phyloP scores from a whole-genome alignment of 2,888 invertebrate genomes.

The Xiphydria camelus region DNA sequence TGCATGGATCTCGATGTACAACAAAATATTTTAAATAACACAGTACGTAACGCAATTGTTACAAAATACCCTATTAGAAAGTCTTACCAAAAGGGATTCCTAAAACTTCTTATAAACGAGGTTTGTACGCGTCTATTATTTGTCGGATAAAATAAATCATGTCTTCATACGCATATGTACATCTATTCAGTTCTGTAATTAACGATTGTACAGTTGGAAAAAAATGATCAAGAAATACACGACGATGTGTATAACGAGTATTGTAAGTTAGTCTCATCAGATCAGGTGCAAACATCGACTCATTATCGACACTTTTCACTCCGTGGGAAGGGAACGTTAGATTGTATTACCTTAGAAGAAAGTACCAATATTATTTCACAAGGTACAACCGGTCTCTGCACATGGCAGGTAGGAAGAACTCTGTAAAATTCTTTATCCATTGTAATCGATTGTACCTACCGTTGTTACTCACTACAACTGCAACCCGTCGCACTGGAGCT shows the following conservation, averaged over 20 bases:
- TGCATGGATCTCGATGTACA: slow-evolving; percentile 53
- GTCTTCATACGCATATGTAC: not conserved
- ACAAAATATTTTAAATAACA: slow-evolving; percentile 63
- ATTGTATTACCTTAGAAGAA: slow-evolving; percentile 67
- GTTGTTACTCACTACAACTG: no score
- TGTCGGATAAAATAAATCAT: not conserved
- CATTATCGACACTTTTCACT: slow-evolving; percentile 69
- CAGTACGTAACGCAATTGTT: slow-evolving; percentile 62
- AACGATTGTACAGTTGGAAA: slow-evolving; percentile 62
- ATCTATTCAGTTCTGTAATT: not conserved
- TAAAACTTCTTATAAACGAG: slow-evolving; percentile 66
- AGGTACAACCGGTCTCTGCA: slow-evolving; percentile 79
- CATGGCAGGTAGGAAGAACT: slow-evolving; percentile 83
- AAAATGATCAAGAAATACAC: slow-evolving; percentile 62
- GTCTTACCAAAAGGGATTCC: slow-evolving; percentile 67
- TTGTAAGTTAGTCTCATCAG: slow-evolving; percentile 60
- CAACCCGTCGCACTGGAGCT: no score
- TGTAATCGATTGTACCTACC: no score
- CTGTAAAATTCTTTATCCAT: no score
- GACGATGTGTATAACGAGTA: slow-evolving; percentile 69
- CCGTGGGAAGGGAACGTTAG: slow-evolving; percentile 45
- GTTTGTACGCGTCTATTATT: slow-evolving; percentile 26
- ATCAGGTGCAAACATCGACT: slow-evolving; percentile 49
- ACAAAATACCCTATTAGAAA: slow-evolving; percentile 66
- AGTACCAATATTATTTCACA: slow-evolving; percentile 72